phyloP scores from a whole-genome alignment of 1,140 invertebrate genomes.

The Drosophila truncata region DNA sequence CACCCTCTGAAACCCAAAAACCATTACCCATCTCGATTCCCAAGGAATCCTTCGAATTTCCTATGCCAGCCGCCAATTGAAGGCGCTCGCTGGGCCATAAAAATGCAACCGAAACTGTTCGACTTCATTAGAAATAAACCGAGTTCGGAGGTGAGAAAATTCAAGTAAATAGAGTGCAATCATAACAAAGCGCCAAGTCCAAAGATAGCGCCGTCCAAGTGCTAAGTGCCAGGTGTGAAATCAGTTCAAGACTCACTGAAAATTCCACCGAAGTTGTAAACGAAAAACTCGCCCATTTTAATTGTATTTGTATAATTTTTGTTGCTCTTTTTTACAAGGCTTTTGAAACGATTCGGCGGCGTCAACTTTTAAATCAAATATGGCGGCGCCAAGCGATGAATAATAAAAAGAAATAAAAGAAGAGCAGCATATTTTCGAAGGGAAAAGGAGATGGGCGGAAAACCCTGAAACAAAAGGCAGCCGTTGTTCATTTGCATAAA shows the following conservation, averaged over 20 bases:
- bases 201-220: slow-evolving; percentile 65
- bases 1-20: neutral
- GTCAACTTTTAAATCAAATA: slow-evolving; percentile 83
- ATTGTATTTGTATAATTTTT: slow-evolving; percentile 78
- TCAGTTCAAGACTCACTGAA: slow-evolving; percentile 21
- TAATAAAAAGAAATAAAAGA: slow-evolving; percentile 18
- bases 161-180: slow-evolving; percentile 64
- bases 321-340: slow-evolving; percentile 53
- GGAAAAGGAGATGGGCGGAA: neutral
- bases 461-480: slow-evolving; percentile 70
- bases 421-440: slow-evolving; percentile 64
- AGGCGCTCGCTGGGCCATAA: slow-evolving; percentile 31
- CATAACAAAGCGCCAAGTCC: slow-evolving; percentile 71
- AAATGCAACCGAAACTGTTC: slow-evolving; percentile 44
- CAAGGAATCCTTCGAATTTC: slow-evolving; percentile 17
- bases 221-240: slow-evolving; percentile 77
- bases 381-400: slow-evolving; percentile 58
- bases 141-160: slow-evolving; percentile 73
- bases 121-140: slow-evolving; percentile 76
- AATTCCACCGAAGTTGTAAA: slow-evolving; percentile 55
- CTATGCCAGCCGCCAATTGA: slow-evolving; percentile 15
- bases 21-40: neutral
- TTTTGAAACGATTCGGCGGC: slow-evolving; percentile 70
- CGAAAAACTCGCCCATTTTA: slow-evolving; percentile 45
- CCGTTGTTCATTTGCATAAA: slow-evolving; percentile 75